Conservation (phyloP, 2,113 vertebrate species). For the Lasiurus borealis region DNA sequence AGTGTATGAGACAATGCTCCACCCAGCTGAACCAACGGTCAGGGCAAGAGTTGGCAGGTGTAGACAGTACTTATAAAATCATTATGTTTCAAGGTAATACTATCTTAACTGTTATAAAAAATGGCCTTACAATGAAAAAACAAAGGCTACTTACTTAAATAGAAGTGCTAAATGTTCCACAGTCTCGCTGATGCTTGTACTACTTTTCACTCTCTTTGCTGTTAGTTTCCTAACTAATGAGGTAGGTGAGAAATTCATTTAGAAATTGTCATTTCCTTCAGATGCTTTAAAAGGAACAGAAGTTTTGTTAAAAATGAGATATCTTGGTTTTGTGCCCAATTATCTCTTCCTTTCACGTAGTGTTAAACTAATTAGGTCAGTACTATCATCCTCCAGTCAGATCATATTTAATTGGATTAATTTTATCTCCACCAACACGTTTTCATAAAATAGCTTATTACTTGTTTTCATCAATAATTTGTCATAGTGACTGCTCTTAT, state of each 20-base stretch:
- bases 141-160: neutral
- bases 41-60: neutral
- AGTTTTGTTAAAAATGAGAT: conserved; percentile 70
- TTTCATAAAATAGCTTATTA: conserved; percentile 56
- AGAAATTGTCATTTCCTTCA: conserved; percentile 61
- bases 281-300: neutral
- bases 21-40: neutral
- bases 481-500: conserved; percentile 48
- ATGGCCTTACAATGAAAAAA: neutral
- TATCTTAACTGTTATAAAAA: neutral
- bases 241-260: neutral
- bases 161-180: neutral
- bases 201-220: neutral
- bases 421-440: conserved; percentile 66
- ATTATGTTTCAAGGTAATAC: neutral
- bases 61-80: neutral
- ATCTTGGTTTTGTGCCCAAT: conserved; percentile 72
- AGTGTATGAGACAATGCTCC: neutral
- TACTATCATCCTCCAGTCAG: conserved; percentile 76
- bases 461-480: conserved; percentile 74
- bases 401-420: conserved; percentile 73
- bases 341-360: conserved; percentile 49
- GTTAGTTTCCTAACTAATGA: neutral
- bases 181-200: neutral
- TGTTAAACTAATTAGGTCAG: conserved; percentile 78